phyloP scores from a whole-genome alignment of 1,140 invertebrate genomes.

The Lepidotrigona ventralis region DNA sequence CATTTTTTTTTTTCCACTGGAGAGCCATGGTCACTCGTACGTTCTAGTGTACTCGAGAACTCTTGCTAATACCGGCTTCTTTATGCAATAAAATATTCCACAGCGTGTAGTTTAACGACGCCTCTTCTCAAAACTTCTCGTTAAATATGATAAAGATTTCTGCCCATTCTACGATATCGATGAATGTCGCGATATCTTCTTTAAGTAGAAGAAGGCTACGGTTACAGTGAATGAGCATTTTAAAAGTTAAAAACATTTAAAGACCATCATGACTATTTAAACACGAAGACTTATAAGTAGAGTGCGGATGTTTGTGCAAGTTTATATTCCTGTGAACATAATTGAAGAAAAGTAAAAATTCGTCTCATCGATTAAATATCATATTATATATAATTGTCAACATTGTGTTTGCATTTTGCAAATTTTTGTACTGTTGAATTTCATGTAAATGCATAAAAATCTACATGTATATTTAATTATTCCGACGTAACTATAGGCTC shows the following conservation, averaged over 20 bases:
- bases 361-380: no score
- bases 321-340: no score
- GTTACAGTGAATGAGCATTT: neutral
- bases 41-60: slow-evolving; percentile 7
- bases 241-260: neutral
- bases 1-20: neutral
- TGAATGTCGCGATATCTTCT: neutral
- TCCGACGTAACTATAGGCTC: neutral
- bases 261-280: neutral
- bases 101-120: neutral
- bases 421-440: no score
- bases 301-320: no score
- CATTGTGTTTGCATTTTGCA: no score
- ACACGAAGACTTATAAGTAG: no score
- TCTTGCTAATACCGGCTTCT: neutral
- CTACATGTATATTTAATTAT: neutral
- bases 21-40: neutral
- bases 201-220: neutral
- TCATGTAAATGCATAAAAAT: neutral
- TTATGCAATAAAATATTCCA: slow-evolving; percentile 31
- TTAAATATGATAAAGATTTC: neutral
- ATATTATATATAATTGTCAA: no score
- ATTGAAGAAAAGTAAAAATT: no score
- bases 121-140: neutral
- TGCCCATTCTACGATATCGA: neutral